Conservation (phyloP, 2,113 vertebrate genomes). For the Myrmecophaga tridactyla region DNA sequence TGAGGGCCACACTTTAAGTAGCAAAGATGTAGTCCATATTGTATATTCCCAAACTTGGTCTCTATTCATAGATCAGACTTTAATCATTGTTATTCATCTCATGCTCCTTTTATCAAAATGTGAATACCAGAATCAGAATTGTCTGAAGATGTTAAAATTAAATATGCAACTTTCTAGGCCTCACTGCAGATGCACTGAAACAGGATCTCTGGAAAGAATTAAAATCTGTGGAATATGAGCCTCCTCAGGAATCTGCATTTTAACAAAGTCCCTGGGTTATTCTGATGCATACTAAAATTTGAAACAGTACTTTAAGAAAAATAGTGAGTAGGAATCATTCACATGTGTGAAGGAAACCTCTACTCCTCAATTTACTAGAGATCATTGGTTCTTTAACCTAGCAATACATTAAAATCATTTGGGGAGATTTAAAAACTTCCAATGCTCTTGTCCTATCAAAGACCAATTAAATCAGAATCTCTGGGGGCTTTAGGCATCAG, state of each 20-base stretch:
- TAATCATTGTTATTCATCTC: slow-evolving; percentile 38
- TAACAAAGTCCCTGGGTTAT: not conserved
- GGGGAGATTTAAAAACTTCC: not conserved
- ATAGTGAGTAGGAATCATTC: slow-evolving; percentile 19
- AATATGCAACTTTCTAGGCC: slow-evolving; percentile 1
- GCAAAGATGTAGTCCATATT: not conserved
- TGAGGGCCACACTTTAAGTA: not conserved
- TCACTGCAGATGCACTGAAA: not conserved
- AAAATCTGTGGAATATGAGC: not conserved
- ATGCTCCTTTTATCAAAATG: slow-evolving; percentile 19
- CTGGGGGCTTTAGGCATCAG: not conserved
- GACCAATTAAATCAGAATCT: slow-evolving; percentile 16
- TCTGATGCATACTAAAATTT: not conserved
- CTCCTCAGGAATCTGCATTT: not conserved
- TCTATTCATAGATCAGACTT: slow-evolving; percentile 24
- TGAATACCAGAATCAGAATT: slow-evolving; percentile 48
- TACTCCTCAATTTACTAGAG: slow-evolving; percentile 27
- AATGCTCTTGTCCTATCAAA: not conserved
- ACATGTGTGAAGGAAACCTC: not conserved
- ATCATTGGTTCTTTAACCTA: not conserved
- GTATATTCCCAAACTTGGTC: not conserved
- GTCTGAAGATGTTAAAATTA: slow-evolving; percentile 46
- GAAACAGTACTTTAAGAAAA: slow-evolving; percentile 22
- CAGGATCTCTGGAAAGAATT: not conserved
- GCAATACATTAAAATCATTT: slow-evolving; percentile 13